These are phyloP conservation scores for Sphecodes monilicornis DNA, from an alignment of 2,888 invertebrate species.

Conservation along the genomic window DNA sequence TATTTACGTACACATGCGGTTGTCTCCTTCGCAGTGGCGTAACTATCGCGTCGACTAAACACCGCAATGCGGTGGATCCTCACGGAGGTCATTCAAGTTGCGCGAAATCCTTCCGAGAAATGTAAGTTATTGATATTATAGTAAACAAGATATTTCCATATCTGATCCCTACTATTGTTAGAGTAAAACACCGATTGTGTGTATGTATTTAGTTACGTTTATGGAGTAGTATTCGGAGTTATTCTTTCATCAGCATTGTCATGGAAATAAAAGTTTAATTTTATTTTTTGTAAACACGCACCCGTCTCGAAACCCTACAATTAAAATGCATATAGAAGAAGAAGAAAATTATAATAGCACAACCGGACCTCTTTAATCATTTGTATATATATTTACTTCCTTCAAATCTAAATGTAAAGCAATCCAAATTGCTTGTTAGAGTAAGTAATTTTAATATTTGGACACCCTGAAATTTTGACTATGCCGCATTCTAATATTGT, in stretches of 20 bases:
- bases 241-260: neutral
- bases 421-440: no score
- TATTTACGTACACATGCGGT: slow-evolving; percentile 65
- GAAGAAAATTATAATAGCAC: neutral
- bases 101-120: slow-evolving; percentile 33
- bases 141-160: slow-evolving; percentile 2
- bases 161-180: neutral
- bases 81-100: slow-evolving; percentile 43
- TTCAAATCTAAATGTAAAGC: no score
- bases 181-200: neutral
- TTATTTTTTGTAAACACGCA: neutral
- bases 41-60: slow-evolving; percentile 56
- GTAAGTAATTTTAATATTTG: no score
- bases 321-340: neutral
- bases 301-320: no score
- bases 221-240: neutral
- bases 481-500: no score
- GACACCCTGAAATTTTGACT: no score
- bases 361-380: neutral
- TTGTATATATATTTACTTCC: no score
- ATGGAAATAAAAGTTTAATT: neutral
- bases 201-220: neutral
- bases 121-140: slow-evolving; percentile 30
- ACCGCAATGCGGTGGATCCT: slow-evolving; percentile 69
- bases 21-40: slow-evolving; percentile 62